phyloP scores from a whole-genome alignment of 2,888 invertebrate species.

The Bombylius major region DNA sequence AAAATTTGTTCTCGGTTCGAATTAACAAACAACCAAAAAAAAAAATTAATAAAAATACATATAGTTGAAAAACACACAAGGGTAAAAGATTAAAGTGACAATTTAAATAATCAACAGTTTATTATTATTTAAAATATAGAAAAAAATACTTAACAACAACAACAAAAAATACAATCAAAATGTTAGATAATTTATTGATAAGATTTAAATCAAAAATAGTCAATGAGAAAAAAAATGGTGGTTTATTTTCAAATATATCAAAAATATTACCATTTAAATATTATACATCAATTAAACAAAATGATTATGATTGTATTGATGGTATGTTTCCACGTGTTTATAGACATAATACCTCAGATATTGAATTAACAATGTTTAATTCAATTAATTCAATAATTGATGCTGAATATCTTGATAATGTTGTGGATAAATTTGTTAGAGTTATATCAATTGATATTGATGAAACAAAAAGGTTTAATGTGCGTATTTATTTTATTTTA shows the following conservation, averaged over 20 bases:
- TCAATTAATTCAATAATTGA: constrained; percentile 18
- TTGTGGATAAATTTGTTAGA: constrained; percentile 44
- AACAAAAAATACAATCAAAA: not conserved
- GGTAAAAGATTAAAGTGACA: no score
- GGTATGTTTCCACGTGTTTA: constrained; percentile 25
- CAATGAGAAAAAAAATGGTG: constrained; percentile 1
- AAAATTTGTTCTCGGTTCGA: no score
- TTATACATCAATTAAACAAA: constrained; percentile 7
- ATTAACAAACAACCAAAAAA: not conserved
- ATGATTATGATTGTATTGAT: constrained; percentile 20
- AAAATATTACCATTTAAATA: constrained; percentile 6
- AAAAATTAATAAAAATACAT: not conserved
- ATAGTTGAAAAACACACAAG: no score
- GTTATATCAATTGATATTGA: constrained; percentile 42
- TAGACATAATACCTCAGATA: constrained; percentile 15
- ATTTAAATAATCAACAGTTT: no score
- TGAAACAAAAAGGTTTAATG: constrained; percentile 23
- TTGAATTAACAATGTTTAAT: constrained; percentile 20
- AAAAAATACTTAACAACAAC: no score
- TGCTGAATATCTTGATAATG: constrained; percentile 40
- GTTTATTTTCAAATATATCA: constrained; percentile 4
- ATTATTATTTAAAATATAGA: no score
- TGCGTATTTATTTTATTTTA: constrained; percentile 11
- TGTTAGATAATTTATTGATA: constrained; percentile 11
- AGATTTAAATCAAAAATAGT: constrained; percentile 6